A percentile compares a stretch with the other conserved stretches of the same genome.
These are phyloP conservation scores for Tapirus terrestris DNA, from an alignment of 2,113 vertebrate genomes.

Conservation along the genomic window DNA sequence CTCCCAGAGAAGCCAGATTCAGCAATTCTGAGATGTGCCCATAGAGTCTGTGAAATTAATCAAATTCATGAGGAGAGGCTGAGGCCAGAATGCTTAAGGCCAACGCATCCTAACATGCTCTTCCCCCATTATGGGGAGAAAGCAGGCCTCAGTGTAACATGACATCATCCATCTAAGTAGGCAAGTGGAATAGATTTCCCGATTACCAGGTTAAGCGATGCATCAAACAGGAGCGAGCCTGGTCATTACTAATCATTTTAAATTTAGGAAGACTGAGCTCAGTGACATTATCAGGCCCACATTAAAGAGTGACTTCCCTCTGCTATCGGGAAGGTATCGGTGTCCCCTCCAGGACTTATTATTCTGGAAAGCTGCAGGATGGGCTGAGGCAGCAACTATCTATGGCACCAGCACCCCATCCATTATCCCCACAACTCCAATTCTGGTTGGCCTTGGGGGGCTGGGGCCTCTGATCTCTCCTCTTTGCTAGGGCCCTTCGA, in stretches of 20 bases:
- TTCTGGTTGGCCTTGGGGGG: background rate
- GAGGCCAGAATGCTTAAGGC: slow-evolving; percentile 66
- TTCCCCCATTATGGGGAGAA: slow-evolving; percentile 66
- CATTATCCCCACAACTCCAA: background rate
- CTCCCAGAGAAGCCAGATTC: slow-evolving; percentile 70
- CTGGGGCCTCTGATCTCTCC: background rate
- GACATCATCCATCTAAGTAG: slow-evolving; percentile 86
- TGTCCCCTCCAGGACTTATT: slow-evolving; percentile 82
- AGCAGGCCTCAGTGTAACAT: slow-evolving; percentile 67
- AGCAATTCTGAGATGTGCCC: slow-evolving; percentile 67
- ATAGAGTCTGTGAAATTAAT: slow-evolving; percentile 60
- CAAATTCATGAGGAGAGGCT: slow-evolving; percentile 59
- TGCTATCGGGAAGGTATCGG: slow-evolving; percentile 79
- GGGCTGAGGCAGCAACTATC: slow-evolving; percentile 59
- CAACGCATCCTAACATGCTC: slow-evolving; percentile 66
- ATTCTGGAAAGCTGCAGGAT: slow-evolving; percentile 50
- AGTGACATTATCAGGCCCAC: slow-evolving; percentile 85
- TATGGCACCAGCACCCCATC: slow-evolving; percentile 10
- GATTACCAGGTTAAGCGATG: slow-evolving; percentile 85
- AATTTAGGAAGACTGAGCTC: slow-evolving; percentile 85
- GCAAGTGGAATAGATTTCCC: slow-evolving; percentile 84
- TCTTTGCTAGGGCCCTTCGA: background rate
- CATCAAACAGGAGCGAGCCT: slow-evolving; percentile 80
- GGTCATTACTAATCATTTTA: slow-evolving; percentile 84
- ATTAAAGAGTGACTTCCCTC: slow-evolving; percentile 82